Evolutionary conservation across 2,888 invertebrate genomes (phyloP).

Genomic region (Girardia tigrina): DNA sequence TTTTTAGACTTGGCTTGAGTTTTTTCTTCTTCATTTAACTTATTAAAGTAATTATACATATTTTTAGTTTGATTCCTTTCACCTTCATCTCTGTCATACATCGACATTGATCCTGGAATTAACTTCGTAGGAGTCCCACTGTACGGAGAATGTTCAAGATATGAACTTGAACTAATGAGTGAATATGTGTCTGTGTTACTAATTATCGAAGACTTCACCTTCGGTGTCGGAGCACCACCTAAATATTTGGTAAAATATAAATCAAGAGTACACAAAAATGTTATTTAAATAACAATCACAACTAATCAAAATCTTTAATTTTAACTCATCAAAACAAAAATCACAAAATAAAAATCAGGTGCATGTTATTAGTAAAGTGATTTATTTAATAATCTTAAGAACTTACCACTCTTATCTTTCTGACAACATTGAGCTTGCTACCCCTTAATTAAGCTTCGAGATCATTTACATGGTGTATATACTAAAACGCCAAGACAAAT

Average conservation of each 20-base stretch:
- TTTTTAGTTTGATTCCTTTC: neutral
- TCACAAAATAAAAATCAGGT: neutral
- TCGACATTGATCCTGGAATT: neutral
- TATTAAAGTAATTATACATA: neutral
- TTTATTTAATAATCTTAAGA: too few relatives aligned
- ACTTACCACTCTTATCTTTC: too few relatives aligned
- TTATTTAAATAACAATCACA: neutral
- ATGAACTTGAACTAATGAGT: neutral
- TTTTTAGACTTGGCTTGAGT: neutral
- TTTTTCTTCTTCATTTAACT: neutral
- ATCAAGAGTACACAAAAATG: neutral
- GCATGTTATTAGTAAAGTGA: too few relatives aligned
- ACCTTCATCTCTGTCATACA: neutral
- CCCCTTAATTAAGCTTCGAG: too few relatives aligned
- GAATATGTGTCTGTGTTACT: neutral
- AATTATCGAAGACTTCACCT: neutral
- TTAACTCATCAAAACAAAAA: neutral
- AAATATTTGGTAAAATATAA: neutral
- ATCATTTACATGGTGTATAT: too few relatives aligned
- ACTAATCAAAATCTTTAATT: neutral
- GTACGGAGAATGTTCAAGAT: neutral
- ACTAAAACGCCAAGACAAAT: too few relatives aligned
- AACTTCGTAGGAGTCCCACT: neutral
- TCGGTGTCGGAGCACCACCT: neutral
- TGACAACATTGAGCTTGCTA: too few relatives aligned